These are phyloP conservation scores for Drosophila nigricruria DNA, from an alignment of 2,888 invertebrate species.

Conservation along the genomic window DNA sequence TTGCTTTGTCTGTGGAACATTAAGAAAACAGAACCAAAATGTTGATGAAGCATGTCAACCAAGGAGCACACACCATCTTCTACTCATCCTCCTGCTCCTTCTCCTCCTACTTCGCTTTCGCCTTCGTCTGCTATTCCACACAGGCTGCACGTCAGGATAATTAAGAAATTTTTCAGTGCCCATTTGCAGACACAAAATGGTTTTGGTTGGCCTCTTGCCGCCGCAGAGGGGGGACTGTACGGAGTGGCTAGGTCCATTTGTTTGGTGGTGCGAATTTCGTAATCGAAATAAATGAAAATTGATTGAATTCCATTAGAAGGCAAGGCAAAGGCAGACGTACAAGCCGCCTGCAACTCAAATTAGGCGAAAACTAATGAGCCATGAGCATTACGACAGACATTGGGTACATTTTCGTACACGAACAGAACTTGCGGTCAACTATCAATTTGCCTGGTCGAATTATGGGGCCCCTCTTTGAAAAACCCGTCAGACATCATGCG, in stretches of 20 bases:
- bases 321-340: conserved; percentile 3
- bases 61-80: conserved; percentile 5
- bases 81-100: not conserved
- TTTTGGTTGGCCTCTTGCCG: not conserved
- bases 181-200: conserved; percentile 41
- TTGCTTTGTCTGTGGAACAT: conserved; percentile 65
- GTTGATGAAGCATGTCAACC: conserved; percentile 62
- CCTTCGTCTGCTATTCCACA: not conserved
- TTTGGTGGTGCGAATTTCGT: conserved; percentile 71
- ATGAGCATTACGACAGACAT: conserved; percentile 55
- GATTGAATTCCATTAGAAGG: conserved; percentile 82
- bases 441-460: conserved; percentile 47
- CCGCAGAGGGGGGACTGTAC: conserved; percentile 3
- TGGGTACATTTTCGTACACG: conserved; percentile 27
- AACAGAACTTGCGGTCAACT: conserved; percentile 51
- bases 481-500: conserved; percentile 43
- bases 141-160: conserved; percentile 72
- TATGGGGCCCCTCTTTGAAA: conserved; percentile 20
- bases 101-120: not conserved
- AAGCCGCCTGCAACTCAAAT: conserved; percentile 64
- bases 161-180: conserved; percentile 77
- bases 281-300: conserved; percentile 83
- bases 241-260: conserved; percentile 34
- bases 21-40: conserved; percentile 41
- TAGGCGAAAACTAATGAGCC: conserved; percentile 77